phyloP scores from a whole-genome alignment of 2,888 invertebrate species.

The Caenorhabditis sp. region DNA sequence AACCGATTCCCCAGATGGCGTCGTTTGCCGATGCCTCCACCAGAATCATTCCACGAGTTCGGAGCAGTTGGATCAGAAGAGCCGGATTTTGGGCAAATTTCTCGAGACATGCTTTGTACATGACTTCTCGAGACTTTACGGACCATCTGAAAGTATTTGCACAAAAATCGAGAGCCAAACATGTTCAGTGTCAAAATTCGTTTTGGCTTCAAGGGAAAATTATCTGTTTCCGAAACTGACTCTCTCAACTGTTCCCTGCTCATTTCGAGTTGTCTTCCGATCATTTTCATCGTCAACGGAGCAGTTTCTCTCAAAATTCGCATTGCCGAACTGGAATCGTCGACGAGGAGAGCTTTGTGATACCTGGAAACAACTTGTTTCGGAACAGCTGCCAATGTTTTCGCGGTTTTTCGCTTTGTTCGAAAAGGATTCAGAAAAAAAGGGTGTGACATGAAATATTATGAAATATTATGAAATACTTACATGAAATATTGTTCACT shows the following conservation, averaged over 20 bases:
- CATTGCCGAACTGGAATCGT: constrained; percentile 4
- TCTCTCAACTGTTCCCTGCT: constrained; percentile 19
- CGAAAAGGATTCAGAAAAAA: background rate
- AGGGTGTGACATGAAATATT: background rate
- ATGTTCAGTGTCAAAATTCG: background rate
- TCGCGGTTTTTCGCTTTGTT: background rate
- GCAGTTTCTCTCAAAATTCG: constrained; percentile 18
- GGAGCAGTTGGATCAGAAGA: constrained; percentile 6
- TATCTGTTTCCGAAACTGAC: constrained; percentile 2
- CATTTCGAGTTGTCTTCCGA: constrained; percentile 27
- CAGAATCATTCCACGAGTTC: constrained; percentile 34
- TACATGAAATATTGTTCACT: constrained; percentile 50
- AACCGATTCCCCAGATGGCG: constrained; percentile 40
- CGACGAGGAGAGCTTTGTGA: constrained; percentile 22
- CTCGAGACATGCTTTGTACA: constrained; percentile 20
- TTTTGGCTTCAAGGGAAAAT: background rate
- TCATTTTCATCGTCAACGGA: constrained; percentile 32
- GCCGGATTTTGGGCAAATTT: constrained; percentile 24
- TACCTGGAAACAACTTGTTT: constrained; percentile 17
- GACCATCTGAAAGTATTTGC: constrained; percentile 19
- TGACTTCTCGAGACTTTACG: constrained; percentile 2
- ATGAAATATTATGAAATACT: background rate
- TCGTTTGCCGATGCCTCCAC: constrained; percentile 43
- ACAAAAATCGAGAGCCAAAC: background rate
- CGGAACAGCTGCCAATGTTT: no score